Evolutionary conservation across 2,888 invertebrate species (phyloP), one percentile per base, ranked within the genome.

Genomic region (Colostygia pectinataria): DNA sequence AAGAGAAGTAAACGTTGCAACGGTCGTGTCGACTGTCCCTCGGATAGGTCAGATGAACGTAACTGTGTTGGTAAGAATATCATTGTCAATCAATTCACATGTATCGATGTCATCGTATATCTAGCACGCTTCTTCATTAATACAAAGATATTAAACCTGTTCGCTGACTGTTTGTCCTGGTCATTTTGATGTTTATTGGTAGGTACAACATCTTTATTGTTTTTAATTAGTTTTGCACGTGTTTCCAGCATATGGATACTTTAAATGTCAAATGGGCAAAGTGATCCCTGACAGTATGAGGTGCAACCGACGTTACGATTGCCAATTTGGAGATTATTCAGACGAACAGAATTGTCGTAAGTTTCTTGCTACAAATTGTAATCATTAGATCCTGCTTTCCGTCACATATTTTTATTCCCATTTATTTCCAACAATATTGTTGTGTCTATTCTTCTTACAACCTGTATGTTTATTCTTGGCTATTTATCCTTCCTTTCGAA

Each of bases 291-390:
- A 83, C 60, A 75, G 77, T 61, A 83, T 86, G 74, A 86, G 91
- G 71, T 95, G 95, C 81, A 92, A 95, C 83, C 91, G 92, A 39
- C 83, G 82, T 48, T 90, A 91, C 65, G 94, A 95, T 88, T 95
- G 95, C 77, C 80, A 83, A 63, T 57, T 50, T 25, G 85, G 79
- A 51, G 95, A 96, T 89, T 91, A 92, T 74, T 93, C 94, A 27
- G 96, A 96, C 77, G 96, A 96, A 85, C 91, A 92, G 66, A 91
- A 93, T 74, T 96, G 95, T 91, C 93, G 94, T 94, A 94, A 94
- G 94, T 94, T 55, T 54, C 46, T 46, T 31, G 32, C 41, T 61
- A 49, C 54, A 48, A 59, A 43, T 55, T 59, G 56, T 57, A 47
- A 46, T 55, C 53, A 47, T 48, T 40, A 47, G 48, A 58, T 40